Conservation (phyloP, 2,797 vertebrate genomes). For the Nannoperca australis region DNA sequence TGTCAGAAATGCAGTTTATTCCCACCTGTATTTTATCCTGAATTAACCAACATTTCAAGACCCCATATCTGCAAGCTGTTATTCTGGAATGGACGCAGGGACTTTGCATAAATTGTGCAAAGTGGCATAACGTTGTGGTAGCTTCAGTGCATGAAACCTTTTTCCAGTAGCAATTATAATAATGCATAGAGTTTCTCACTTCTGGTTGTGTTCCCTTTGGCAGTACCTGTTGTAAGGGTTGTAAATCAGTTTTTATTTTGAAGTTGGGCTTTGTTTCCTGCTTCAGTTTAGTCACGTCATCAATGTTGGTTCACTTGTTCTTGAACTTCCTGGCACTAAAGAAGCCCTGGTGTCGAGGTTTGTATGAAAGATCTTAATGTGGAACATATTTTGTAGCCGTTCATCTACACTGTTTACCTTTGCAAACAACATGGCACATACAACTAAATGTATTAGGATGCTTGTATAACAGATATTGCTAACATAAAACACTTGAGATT, state of each 20-base stretch:
- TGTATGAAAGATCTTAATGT: neutral
- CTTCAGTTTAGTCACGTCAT: neutral
- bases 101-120: neutral
- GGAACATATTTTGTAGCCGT: neutral
- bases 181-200: neutral
- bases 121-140: neutral
- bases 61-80: neutral
- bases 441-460: neutral
- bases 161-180: neutral
- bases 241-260: neutral
- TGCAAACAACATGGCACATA: neutral
- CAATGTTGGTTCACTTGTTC: neutral
- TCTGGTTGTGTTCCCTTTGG: conserved; percentile 13
- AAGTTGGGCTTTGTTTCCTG: neutral
- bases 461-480: neutral
- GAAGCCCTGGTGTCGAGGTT: neutral
- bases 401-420: neutral
- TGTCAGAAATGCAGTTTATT: neutral
- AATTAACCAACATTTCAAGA: neutral
- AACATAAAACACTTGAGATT: neutral
- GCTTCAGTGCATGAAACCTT: neutral
- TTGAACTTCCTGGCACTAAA: neutral
- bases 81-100: conserved; percentile 26
- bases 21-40: neutral
- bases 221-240: neutral